Conservation (phyloP, 2,797 vertebrate species). For the Dendrocincla fuliginosa region DNA sequence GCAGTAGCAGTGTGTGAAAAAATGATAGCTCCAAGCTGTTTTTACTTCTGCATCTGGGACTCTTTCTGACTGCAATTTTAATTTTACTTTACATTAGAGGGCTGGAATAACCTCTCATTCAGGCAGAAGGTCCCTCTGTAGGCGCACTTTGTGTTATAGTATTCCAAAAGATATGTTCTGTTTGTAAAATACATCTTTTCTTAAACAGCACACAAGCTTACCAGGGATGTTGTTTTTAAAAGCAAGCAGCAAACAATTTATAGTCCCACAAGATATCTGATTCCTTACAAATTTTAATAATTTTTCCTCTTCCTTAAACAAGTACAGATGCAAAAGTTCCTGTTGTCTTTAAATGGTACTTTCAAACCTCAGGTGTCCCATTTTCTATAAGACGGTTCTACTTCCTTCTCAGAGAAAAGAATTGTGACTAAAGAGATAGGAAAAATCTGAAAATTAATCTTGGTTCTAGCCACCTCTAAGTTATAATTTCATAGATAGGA, state of each 20-base stretch:
- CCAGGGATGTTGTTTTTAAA: background rate
- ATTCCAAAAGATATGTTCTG: background rate
- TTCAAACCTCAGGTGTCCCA: background rate
- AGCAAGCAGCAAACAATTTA: background rate
- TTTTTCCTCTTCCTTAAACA: background rate
- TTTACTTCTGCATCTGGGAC: background rate
- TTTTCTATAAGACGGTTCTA: background rate
- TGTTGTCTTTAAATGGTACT: background rate
- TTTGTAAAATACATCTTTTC: background rate
- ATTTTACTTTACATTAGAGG: slow-evolving; percentile 2
- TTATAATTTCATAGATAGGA: background rate
- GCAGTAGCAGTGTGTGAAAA: background rate
- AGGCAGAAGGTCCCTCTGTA: background rate
- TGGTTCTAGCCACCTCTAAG: background rate
- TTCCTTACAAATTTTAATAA: background rate
- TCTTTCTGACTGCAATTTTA: slow-evolving; percentile 6
- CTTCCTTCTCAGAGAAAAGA: background rate
- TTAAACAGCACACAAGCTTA: background rate
- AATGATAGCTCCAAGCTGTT: background rate
- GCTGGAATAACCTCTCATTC: background rate
- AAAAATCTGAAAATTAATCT: background rate
- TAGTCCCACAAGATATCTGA: background rate
- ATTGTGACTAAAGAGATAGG: background rate
- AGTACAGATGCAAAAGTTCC: background rate
- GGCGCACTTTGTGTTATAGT: background rate